Conservation (phyloP, 2,797 vertebrate genomes). For the Artibeus jamaicensis region DNA sequence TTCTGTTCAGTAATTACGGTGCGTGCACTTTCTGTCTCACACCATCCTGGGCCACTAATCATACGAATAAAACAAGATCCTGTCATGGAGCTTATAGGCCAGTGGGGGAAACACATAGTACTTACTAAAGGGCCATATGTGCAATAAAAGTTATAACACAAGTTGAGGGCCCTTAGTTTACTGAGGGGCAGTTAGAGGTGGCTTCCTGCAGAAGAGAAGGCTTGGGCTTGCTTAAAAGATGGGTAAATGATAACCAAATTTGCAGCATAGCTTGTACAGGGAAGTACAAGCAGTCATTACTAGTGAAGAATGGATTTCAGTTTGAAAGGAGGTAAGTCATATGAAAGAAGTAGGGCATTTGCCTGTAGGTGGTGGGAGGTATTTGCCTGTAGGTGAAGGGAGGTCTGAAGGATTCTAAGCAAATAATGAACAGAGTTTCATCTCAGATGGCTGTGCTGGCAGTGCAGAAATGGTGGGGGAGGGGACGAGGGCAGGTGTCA, state of each 20-base stretch:
- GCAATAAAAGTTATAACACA: not conserved
- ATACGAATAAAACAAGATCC: not conserved
- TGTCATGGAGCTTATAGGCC: not conserved
- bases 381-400: not conserved
- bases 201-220: not conserved
- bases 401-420: constrained; percentile 15
- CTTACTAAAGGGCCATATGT: not conserved
- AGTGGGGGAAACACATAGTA: not conserved
- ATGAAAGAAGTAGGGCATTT: not conserved
- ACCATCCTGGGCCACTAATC: not conserved
- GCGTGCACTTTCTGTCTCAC: not conserved
- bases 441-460: not conserved
- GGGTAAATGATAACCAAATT: not conserved
- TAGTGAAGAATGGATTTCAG: not conserved
- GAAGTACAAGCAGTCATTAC: not conserved
- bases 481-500: not conserved
- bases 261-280: not conserved
- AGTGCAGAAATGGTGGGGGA: not conserved
- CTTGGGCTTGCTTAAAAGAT: not conserved
- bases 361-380: not conserved
- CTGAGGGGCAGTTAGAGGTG: not conserved
- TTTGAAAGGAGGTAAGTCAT: not conserved
- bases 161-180: not conserved
- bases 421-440: not conserved
- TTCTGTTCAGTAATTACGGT: not conserved